Evolutionary conservation across 37 sponge, comb jelly and placozoan species (phyloP).

Genomic region (Chondrilla cf. caribensis): DNA sequence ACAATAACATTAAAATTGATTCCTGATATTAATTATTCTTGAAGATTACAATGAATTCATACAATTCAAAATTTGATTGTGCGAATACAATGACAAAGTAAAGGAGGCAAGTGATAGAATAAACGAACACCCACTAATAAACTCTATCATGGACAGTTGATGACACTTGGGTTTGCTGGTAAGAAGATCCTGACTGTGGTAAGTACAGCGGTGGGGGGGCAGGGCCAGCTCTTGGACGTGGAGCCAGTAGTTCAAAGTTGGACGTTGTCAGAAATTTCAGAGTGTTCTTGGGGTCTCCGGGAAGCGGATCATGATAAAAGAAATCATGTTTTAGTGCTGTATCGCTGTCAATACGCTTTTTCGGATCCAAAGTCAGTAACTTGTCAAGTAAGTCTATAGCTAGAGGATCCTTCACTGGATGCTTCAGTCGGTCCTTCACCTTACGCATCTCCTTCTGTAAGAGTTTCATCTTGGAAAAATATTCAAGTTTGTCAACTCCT

Average conservation of each 20-base stretch:
- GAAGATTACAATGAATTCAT: no score
- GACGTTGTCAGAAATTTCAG: background rate
- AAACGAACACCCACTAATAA: background rate
- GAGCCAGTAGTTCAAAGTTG: background rate
- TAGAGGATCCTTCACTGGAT: constrained; percentile 77
- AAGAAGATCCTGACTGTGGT: background rate
- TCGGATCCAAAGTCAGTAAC: constrained; percentile 84
- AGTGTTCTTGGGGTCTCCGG: constrained; percentile 22
- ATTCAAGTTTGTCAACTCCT: constrained; percentile 80
- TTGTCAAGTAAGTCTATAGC: constrained; percentile 92
- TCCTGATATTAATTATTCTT: no score
- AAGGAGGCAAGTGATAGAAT: no score
- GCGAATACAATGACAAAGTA: no score
- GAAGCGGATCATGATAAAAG: constrained; percentile 92
- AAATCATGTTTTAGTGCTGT: constrained; percentile 94
- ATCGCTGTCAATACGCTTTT: constrained; percentile 86
- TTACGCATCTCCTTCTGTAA: constrained; percentile 82
- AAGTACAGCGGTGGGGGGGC: constrained; percentile 2
- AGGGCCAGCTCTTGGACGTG: constrained; percentile 16
- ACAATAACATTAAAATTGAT: no score
- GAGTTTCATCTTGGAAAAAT: constrained; percentile 76
- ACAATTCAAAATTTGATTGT: no score
- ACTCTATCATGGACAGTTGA: constrained; percentile 17
- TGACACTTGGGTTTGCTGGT: background rate
- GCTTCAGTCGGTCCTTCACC: constrained; percentile 81